Conservation (phyloP, 2,888 invertebrate species). For the Antheraea yamamai region DNA sequence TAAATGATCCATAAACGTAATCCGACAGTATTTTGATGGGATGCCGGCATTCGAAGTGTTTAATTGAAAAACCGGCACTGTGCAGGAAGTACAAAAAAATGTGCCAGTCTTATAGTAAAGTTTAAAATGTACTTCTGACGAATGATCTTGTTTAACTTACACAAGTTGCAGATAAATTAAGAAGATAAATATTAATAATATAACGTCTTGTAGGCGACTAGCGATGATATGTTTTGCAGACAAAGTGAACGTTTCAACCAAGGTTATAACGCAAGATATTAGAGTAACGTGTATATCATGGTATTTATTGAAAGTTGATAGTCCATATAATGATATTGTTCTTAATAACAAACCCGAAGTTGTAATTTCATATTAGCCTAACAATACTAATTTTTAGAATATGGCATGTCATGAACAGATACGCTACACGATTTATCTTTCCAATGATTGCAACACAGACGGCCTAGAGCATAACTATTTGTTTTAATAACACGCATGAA, state of each 20-base stretch:
- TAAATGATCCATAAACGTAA: constrained; percentile 75
- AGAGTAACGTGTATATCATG: background rate
- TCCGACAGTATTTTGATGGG: constrained; percentile 72
- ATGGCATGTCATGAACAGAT: constrained; percentile 30
- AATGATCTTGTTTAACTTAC: background rate
- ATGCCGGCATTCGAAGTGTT: constrained; percentile 44
- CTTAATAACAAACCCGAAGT: background rate
- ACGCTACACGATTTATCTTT: constrained; percentile 62
- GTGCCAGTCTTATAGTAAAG: background rate
- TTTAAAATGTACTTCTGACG: background rate
- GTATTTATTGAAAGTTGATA: constrained; percentile 4
- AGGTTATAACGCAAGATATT: constrained; percentile 2
- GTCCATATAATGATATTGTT: constrained; percentile 9
- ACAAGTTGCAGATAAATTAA: background rate
- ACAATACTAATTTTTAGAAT: constrained; percentile 34
- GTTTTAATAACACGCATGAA: constrained; percentile 62
- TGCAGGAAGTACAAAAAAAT: constrained; percentile 40
- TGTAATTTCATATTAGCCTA: background rate
- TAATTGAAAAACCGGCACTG: constrained; percentile 56
- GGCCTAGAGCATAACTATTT: constrained; percentile 57
- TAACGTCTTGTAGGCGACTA: background rate
- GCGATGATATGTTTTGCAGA: background rate
- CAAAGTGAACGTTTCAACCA: background rate
- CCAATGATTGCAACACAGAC: constrained; percentile 59
- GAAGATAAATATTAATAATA: background rate